Percentiles rank a stretch among this genome's conserved stretches.
Evolutionary conservation across 2,888 invertebrate genomes (phyloP).

Genomic region (Muschampia plurimacula): DNA sequence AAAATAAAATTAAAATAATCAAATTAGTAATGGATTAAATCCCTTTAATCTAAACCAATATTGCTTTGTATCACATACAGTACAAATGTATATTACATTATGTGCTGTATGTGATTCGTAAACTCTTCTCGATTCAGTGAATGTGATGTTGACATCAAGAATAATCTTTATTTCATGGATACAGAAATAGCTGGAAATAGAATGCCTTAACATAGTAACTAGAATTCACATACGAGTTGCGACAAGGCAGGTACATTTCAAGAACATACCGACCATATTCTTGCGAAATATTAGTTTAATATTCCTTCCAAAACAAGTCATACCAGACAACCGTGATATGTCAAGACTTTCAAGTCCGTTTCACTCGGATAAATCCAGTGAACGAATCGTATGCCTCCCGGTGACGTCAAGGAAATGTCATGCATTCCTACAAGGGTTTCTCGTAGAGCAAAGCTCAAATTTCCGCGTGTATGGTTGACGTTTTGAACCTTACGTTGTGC

Average conservation of each 20-base stretch:
- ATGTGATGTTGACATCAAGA: background rate
- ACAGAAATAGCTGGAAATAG: background rate
- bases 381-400: background rate
- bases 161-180: background rate
- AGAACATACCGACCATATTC: background rate
- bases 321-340: constrained; percentile 17
- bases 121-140: background rate
- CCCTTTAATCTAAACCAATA: no score
- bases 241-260: background rate
- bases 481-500: background rate
- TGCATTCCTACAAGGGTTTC: background rate
- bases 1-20: no score
- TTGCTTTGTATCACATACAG: no score
- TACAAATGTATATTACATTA: no score
- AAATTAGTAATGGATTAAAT: no score
- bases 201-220: background rate
- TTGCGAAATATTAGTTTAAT: constrained; percentile 20
- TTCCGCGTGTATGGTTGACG: background rate
- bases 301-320: constrained; percentile 29
- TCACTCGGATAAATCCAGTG: constrained; percentile 10
- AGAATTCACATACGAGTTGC: background rate
- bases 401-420: background rate
- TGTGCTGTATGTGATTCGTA: background rate
- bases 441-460: background rate
- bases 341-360: constrained; percentile 28